Base-by-base conservation (phyloP, 2,797 vertebrate genomes). In the Pantherophis vulpinus region DNA sequence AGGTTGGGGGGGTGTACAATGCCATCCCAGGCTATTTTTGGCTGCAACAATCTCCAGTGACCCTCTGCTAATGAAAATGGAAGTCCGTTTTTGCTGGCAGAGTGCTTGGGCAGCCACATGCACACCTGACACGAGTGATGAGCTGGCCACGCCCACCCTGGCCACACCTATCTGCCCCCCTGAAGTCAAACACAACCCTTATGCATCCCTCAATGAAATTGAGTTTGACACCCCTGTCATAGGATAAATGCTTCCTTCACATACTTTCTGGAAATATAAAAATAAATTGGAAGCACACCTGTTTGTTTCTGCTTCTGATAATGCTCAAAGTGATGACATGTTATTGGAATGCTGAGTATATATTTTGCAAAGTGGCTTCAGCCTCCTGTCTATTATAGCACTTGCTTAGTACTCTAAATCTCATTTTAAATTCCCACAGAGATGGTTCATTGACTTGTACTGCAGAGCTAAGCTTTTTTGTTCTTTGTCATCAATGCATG, bases 391-490 rank as follows among this genome's bases (percentile, higher is more conserved):
- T 94, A 94, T 74, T 51, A 1, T 18, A 42, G 66, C 66, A 91
- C 90, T 91, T 93, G 63, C 6, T 92, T 92, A 25, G 51, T 55
- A 90, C 23, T 25, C 94, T 94, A 88, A 90, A 95, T 87, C 16
- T 93, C 74, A 95, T 55, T n/a, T 4, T 25, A 88, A n/a, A 8
- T 93, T 54, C 51, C n/a, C 42, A 58, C 59, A 32, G 60, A 94
- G 74, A 94, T 55, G 2, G 1, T 93, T 95, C 91, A 90, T 90
- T 94, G 93, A 96, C 94, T 93, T 59, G 23, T 91, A 95, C 3
- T 93, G 93, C 93, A 96, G 9, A 91, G 88, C 55, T 94, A 14
- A 92, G 51, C 87, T 94, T 94, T 95, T 95, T 87, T 95, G 32
- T 95, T 91, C 60, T 86, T 94, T 96, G 93, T n/a, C 70, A 88